Evolutionary conservation across 1,140 invertebrate genomes (phyloP).

Genomic region (Oryctes rhinoceros): DNA sequence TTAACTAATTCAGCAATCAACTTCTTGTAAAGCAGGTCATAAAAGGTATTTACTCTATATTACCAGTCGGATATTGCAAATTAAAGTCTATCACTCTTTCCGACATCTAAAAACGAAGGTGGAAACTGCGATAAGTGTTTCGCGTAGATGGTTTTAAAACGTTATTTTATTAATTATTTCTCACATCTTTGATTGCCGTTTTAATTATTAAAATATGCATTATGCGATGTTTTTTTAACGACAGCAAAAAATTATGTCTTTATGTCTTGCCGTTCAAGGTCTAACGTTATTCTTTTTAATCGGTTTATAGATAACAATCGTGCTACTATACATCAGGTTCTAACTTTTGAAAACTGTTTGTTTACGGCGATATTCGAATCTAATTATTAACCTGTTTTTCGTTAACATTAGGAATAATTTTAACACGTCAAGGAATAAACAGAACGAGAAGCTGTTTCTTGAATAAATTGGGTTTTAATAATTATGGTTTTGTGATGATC

Average conservation of each 20-base stretch:
- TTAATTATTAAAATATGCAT: not conserved
- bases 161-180: too few relatives aligned
- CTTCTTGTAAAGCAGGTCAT: too few relatives aligned
- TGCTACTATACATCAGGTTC: not conserved
- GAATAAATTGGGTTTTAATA: not conserved
- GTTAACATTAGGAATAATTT: not conserved
- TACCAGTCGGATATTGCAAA: too few relatives aligned
- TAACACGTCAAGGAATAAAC: not conserved
- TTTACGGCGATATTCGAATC: not conserved
- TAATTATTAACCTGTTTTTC: not conserved
- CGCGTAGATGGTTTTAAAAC: too few relatives aligned
- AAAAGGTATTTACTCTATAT: too few relatives aligned
- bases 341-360: not conserved
- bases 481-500: not conserved
- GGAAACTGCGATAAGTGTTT: too few relatives aligned
- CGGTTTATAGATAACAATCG: not conserved
- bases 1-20: too few relatives aligned
- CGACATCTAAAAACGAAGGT: too few relatives aligned
- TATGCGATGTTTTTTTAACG: not conserved
- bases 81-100: too few relatives aligned
- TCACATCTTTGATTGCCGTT: not conserved
- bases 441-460: not conserved
- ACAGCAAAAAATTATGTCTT: not conserved
- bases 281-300: not conserved
- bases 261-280: not conserved